Percentiles rank a stretch among this genome's conserved stretches.
Evolutionary conservation across 2,797 vertebrate genomes (phyloP).

Genomic region (Serranus cabrilla): DNA sequence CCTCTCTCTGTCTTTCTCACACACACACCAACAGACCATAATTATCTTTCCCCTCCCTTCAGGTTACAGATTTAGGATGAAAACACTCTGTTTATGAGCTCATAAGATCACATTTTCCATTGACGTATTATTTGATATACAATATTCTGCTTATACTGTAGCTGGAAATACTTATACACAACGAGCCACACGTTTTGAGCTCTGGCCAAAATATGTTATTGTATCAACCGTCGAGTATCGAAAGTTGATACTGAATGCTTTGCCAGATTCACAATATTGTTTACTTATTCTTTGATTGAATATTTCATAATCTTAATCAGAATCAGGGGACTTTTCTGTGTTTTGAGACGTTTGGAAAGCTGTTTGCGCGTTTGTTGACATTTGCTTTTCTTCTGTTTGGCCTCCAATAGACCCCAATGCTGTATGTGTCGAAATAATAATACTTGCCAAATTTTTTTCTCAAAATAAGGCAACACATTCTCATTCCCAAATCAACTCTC

Average conservation of each 20-base stretch:
- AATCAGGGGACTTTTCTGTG: neutral
- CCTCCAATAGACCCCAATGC: constrained; percentile 10
- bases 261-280: neutral
- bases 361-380: constrained; percentile 17
- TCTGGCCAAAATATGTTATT: neutral
- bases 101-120: constrained; percentile 5
- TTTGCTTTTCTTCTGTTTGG: constrained; percentile 20
- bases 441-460: neutral
- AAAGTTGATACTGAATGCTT: no score
- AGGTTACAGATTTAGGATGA: constrained; percentile 41
- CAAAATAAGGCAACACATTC: no score
- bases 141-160: constrained; percentile 12
- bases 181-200: neutral
- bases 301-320: neutral
- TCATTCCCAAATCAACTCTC: no score
- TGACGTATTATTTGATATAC: constrained; percentile 25
- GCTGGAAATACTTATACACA: neutral
- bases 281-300: constrained; percentile 5
- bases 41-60: constrained; percentile 43
- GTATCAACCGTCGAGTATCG: neutral
- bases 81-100: constrained; percentile 31
- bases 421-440: neutral
- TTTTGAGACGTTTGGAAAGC: neutral
- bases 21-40: constrained; percentile 41
- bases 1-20: constrained; percentile 16